A percentile compares a stretch with the other conserved stretches of the same genome.
Conservation (phyloP, 2,113 vertebrate species). For the Xenopus tropicalis region DNA sequence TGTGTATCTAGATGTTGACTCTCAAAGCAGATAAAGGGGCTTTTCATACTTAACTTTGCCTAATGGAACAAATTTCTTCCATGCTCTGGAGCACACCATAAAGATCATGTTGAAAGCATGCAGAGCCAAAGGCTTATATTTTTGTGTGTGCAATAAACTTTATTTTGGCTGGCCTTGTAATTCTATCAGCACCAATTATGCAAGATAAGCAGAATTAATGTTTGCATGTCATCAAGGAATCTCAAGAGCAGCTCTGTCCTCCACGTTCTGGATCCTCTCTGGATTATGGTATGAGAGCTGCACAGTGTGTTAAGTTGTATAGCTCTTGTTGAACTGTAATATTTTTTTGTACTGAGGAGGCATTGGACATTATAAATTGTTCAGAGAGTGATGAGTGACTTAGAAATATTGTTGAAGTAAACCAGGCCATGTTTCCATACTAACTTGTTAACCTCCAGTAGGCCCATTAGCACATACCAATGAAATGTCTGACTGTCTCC, state of each 20-base stretch:
- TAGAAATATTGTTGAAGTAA: conserved; percentile 31
- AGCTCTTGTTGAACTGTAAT: conserved; percentile 17
- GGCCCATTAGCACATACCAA: conserved; percentile 16
- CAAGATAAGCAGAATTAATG: conserved; percentile 27
- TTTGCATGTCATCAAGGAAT: conserved; percentile 27
- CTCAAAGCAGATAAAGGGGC: too few relatives aligned
- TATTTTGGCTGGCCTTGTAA: conserved; percentile 23
- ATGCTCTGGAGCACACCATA: conserved; percentile 16
- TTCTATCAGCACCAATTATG: conserved; percentile 34
- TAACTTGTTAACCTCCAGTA: conserved; percentile 19
- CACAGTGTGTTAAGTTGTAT: neutral
- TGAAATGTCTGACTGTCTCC: neutral
- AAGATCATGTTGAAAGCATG: neutral
- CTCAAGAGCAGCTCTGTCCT: conserved; percentile 29
- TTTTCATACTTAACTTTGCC: too few relatives aligned
- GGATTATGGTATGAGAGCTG: conserved; percentile 13
- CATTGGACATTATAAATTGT: conserved; percentile 14
- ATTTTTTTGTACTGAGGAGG: conserved; percentile 28
- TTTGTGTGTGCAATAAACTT: neutral
- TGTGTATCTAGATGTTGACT: too few relatives aligned
- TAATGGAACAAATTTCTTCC: neutral
- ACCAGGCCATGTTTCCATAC: conserved; percentile 24
- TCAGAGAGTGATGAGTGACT: conserved; percentile 26
- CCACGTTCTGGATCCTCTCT: conserved; percentile 25
- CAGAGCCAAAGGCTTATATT: conserved; percentile 20